phyloP scores from a whole-genome alignment of 2,797 vertebrate genomes.

The Anabacerthia variegaticeps region DNA sequence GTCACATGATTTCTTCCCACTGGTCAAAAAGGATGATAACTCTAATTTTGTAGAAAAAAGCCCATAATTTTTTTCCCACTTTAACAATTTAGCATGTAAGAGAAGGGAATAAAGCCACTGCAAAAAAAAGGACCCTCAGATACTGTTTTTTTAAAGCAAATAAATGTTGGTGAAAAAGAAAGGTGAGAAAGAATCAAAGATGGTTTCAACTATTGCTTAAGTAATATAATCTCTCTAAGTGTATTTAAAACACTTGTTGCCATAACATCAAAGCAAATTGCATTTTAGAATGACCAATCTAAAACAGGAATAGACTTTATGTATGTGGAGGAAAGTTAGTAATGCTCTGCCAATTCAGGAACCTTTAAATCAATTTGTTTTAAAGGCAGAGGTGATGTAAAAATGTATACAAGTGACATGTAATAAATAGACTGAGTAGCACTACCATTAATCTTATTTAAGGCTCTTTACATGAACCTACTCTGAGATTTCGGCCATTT shows the following conservation, averaged over 20 bases:
- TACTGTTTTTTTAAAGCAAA: not conserved
- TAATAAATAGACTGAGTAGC: not conserved
- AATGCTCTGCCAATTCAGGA: accelerated
- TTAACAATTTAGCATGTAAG: not conserved
- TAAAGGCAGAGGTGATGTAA: not conserved
- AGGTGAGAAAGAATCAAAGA: not conserved
- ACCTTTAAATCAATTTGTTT: not conserved
- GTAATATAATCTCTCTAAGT: not conserved
- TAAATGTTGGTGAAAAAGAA: not conserved
- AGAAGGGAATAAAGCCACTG: not conserved
- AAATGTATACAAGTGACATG: not conserved
- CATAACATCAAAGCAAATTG: not conserved
- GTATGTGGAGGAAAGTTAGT: not conserved
- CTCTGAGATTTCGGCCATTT: not conserved
- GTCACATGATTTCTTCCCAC: not conserved
- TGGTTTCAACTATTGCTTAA: not conserved
- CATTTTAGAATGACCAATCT: not conserved
- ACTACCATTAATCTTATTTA: not conserved
- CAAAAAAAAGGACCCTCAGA: not conserved
- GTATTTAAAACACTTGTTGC: not conserved
- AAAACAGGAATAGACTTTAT: not conserved
- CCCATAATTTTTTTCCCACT: not conserved
- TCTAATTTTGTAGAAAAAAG: not conserved
- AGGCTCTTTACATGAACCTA: not conserved
- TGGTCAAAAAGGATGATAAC: not conserved